These are phyloP conservation scores for Garrulus glandarius DNA, from an alignment of 2,797 vertebrate genomes.

Conservation along the genomic window DNA sequence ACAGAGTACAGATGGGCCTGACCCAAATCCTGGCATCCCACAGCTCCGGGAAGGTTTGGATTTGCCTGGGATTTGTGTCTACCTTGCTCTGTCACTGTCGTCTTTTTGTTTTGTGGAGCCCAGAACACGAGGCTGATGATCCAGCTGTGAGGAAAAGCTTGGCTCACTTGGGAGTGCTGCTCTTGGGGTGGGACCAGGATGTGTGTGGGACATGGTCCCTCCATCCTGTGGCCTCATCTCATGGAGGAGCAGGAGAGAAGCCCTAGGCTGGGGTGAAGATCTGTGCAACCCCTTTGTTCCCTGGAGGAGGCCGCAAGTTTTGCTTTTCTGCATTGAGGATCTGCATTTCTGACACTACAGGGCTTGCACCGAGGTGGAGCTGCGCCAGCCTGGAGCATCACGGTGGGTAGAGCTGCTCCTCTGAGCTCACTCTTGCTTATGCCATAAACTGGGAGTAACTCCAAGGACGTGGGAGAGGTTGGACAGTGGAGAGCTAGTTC, in stretches of 20 bases:
- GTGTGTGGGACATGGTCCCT: rapidly evolving
- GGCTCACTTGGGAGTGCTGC: neutral
- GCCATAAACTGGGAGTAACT: conserved; percentile 35
- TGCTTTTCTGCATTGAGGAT: neutral
- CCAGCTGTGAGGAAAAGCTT: neutral
- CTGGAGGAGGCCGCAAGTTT: neutral
- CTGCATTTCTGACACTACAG: neutral
- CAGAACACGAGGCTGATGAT: neutral
- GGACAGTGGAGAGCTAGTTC: neutral
- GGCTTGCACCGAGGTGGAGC: neutral
- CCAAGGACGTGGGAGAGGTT: conserved; percentile 50
- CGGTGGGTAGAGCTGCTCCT: neutral
- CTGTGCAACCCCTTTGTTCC: neutral
- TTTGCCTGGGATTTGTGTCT: neutral
- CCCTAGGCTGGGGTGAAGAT: neutral
- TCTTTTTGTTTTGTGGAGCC: neutral
- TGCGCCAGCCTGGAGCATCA: neutral
- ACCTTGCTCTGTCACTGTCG: neutral
- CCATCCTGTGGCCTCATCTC: rapidly evolving
- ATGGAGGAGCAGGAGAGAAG: rapidly evolving
- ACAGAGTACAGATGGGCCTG: neutral
- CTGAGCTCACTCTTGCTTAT: conserved; percentile 27
- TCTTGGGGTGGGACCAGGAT: neutral
- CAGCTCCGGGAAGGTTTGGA: neutral
- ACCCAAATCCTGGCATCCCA: neutral